These are phyloP conservation scores for Alectura lathami DNA, from an alignment of 2,113 vertebrate genomes.

Conservation along the genomic window DNA sequence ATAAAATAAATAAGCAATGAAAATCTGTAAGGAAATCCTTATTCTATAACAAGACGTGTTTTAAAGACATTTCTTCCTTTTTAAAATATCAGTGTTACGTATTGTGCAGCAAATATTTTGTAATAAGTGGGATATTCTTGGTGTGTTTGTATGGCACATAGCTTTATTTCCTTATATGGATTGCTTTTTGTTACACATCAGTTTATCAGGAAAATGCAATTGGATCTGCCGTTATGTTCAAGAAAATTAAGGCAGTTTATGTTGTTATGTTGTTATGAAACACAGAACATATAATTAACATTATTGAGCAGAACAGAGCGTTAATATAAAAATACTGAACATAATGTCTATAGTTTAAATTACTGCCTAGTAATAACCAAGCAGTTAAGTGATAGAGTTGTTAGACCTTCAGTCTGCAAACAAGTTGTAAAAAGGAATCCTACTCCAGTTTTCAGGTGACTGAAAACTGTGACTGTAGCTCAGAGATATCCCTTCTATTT, in stretches of 20 bases:
- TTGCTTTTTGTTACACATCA: slow-evolving; percentile 47
- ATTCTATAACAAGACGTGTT: not conserved
- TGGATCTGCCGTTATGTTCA: slow-evolving; percentile 64
- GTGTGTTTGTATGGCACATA: not conserved
- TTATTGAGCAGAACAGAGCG: slow-evolving; percentile 72
- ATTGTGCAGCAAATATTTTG: not conserved
- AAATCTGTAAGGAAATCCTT: not conserved
- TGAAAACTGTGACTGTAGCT: not conserved
- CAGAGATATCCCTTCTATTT: not conserved
- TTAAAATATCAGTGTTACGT: not conserved
- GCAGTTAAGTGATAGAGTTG: slow-evolving; percentile 69
- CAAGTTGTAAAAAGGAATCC: slow-evolving; percentile 37
- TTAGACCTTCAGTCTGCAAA: slow-evolving; percentile 70
- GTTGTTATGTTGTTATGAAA: too few relatives aligned
- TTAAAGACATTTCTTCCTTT: not conserved
- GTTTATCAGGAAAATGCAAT: slow-evolving; percentile 61
- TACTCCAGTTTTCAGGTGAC: slow-evolving; percentile 56
- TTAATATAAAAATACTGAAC: slow-evolving; percentile 72
- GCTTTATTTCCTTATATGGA: slow-evolving; percentile 32
- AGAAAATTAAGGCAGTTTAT: slow-evolving; percentile 70
- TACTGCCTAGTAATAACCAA: slow-evolving; percentile 70
- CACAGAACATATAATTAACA: slow-evolving; percentile 70
- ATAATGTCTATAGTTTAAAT: slow-evolving; percentile 63
- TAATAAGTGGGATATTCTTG: not conserved
- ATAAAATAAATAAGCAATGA: not conserved